Evolutionary conservation across 2,888 invertebrate species (phyloP), one percentile per base, ranked within the genome.

Genomic region (Pelosia muscerda): DNA sequence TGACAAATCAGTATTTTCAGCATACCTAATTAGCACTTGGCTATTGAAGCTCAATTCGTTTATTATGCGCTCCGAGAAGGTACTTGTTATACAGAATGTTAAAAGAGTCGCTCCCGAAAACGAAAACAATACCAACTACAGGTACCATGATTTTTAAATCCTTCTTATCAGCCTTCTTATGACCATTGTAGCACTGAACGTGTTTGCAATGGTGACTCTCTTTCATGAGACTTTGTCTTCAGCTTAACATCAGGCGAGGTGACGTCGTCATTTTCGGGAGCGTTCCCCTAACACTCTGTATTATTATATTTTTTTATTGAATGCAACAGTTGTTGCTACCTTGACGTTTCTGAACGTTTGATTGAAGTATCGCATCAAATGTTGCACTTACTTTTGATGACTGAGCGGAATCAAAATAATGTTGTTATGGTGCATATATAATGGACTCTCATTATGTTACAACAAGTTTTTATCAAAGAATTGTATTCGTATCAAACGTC

Each of bases 11-110:
- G 11, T 23, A 11, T 22, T 23, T 22, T 23, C 3, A 6, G 25
- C 55, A 55, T 26, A 55, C n/a, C 42, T 22, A 23, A 60, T 55
- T 55, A 25, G 59, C 64, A 64, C 65, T 63, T 65, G 69, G 57
- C 68, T 67, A 78, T 76, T 78, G 63, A 68, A 70, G 73, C 73
- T 58, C 66, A 66, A 70, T 73, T 72, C 63, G 61, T 13, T 70
- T 57, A 63, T 55, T 66, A 66, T 42, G 64, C 72, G 55, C 55
- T 49, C 57, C 38, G 23, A 38, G 65, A 42, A n/a, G n/a, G n/a
- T n/a, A n/a, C n/a, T n/a, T n/a, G n/a, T n/a, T n/a, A n/a, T n/a
- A n/a, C n/a, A n/a, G n/a, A n/a, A n/a, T n/a, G n/a, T n/a, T n/a
- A n/a, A n/a, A n/a, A n/a, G n/a, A n/a, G n/a, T n/a, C n/a, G n/a